phyloP scores from a whole-genome alignment of 2,797 vertebrate species.

The Trichosurus vulpecula region DNA sequence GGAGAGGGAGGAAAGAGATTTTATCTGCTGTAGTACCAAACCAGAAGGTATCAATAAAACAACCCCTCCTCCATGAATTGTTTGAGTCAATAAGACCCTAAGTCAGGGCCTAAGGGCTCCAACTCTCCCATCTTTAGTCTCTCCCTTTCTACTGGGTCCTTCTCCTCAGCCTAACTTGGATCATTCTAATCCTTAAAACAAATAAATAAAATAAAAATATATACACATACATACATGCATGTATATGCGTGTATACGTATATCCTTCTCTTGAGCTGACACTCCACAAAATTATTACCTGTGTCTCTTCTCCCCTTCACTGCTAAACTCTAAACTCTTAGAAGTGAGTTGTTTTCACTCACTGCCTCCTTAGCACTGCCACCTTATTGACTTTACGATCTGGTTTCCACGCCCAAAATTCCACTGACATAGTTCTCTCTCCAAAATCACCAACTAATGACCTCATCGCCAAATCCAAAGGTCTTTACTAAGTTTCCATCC shows the following conservation, averaged over 20 bases:
- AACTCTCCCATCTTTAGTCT: too few species aligned
- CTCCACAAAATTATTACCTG: background rate
- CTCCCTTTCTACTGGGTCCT: background rate
- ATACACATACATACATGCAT: too few species aligned
- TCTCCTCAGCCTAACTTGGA: background rate
- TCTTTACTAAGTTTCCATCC: background rate
- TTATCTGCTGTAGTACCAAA: too few species aligned
- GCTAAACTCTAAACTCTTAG: background rate
- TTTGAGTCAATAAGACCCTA: too few species aligned
- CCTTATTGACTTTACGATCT: background rate
- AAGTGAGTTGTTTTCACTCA: background rate
- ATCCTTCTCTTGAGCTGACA: background rate
- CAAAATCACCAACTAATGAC: background rate
- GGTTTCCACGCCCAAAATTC: background rate
- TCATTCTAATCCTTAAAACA: background rate
- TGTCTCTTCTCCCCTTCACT: background rate
- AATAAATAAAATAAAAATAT: too few species aligned
- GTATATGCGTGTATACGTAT: too few species aligned
- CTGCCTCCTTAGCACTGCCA: background rate
- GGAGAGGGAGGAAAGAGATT: too few species aligned
- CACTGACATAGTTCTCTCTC: background rate
- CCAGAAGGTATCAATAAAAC: too few species aligned
- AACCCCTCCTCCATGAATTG: too few species aligned
- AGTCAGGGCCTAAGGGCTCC: too few species aligned
- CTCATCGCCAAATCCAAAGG: background rate